phyloP scores from a whole-genome alignment of 2,113 vertebrate species.

The Microtus montanus region DNA sequence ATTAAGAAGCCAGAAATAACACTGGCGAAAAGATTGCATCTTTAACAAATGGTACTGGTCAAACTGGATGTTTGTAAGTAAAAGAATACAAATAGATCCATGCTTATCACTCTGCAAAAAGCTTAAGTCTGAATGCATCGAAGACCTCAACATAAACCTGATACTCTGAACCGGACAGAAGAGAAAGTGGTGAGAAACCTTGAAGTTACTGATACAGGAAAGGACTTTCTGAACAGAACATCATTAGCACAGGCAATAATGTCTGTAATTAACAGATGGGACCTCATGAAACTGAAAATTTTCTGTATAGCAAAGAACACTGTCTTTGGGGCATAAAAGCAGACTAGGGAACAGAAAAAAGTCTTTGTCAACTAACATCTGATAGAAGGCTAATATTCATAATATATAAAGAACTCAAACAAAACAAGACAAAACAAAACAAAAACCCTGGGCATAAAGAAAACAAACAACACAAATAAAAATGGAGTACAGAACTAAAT shows the following conservation, averaged over 20 bases:
- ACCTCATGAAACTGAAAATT: background rate
- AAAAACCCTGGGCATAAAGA: background rate
- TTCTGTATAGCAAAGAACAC: background rate
- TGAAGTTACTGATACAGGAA: background rate
- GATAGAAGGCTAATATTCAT: background rate
- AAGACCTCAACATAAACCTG: background rate
- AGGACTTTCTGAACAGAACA: background rate
- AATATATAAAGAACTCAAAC: background rate
- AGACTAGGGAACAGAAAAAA: background rate
- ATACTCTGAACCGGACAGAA: background rate
- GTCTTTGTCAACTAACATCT: background rate
- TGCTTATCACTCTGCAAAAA: background rate
- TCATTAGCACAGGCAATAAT: background rate
- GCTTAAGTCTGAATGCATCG: background rate
- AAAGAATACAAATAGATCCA: background rate
- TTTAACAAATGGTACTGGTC: background rate
- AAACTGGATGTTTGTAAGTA: background rate
- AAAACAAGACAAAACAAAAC: background rate
- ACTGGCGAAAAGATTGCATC: background rate
- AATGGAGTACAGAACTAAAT: background rate
- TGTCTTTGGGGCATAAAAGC: background rate
- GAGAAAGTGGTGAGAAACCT: background rate
- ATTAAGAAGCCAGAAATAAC: background rate
- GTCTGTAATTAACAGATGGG: background rate
- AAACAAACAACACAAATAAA: background rate